Conservation (phyloP, 2,888 invertebrate species). For the Himalopsyche anomala region DNA sequence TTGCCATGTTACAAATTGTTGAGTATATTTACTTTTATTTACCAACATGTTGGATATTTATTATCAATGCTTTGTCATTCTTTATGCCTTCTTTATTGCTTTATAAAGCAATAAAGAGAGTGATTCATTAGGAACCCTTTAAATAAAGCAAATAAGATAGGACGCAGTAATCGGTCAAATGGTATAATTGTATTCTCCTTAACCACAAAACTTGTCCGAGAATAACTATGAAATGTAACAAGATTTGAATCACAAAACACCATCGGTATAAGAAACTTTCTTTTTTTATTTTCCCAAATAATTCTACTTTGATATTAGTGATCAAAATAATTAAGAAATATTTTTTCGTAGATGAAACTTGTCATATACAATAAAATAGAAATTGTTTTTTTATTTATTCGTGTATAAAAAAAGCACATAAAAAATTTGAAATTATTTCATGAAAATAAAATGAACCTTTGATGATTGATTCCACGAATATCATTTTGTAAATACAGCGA, state of each 20-base stretch:
- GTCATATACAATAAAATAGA: no score
- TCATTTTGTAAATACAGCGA: no score
- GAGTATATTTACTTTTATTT: conserved; percentile 47
- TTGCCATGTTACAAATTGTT: conserved; percentile 35
- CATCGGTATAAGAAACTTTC: neutral
- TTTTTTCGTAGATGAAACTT: no score
- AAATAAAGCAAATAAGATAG: conserved; percentile 53
- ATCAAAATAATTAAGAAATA: no score
- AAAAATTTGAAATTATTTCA: no score
- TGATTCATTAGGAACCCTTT: conserved; percentile 58
- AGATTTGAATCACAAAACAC: neutral
- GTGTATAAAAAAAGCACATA: no score
- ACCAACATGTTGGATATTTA: neutral
- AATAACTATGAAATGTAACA: conserved; percentile 13
- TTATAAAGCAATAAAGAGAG: conserved; percentile 51
- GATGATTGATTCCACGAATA: no score
- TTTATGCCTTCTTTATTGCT: conserved; percentile 56
- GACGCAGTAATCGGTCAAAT: conserved; percentile 47
- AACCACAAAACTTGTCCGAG: neutral
- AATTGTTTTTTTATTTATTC: no score
- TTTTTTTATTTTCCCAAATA: no score
- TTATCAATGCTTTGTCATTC: conserved; percentile 7
- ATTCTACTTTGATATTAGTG: no score
- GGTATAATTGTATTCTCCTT: conserved; percentile 43
- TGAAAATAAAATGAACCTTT: no score